phyloP scores from a whole-genome alignment of 2,113 vertebrate species.

The Hippoglossus stenolepis region DNA sequence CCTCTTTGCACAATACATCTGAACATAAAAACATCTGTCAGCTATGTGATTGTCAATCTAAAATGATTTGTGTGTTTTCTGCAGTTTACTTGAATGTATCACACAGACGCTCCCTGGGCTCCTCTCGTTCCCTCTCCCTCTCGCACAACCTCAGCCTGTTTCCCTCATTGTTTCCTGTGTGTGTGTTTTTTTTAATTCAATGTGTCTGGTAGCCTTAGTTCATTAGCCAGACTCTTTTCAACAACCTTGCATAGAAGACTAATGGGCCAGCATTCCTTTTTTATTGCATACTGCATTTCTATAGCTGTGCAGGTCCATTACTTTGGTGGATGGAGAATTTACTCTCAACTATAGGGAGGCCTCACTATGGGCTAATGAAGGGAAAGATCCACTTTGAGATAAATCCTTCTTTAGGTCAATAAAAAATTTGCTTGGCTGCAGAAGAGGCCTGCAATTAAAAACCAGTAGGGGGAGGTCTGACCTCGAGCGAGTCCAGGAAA shows the following conservation, averaged over 20 bases:
- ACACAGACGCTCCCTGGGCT: constrained; percentile 23
- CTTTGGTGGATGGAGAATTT: constrained; percentile 67
- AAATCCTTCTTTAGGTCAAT: constrained; percentile 73
- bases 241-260: constrained; percentile 72
- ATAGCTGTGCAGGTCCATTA: constrained; percentile 73
- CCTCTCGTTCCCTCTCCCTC: background rate
- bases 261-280: constrained; percentile 72
- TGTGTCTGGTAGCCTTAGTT: constrained; percentile 62
- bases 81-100: constrained; percentile 42
- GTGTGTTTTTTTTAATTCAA: background rate
- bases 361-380: constrained; percentile 64
- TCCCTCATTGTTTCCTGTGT: constrained; percentile 24
- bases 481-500: constrained; percentile 4
- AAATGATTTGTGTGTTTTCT: constrained; percentile 25
- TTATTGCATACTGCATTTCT: constrained; percentile 72
- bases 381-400: constrained; percentile 70
- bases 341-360: constrained; percentile 59
- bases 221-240: constrained; percentile 76
- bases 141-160: constrained; percentile 8
- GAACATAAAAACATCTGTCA: constrained; percentile 31
- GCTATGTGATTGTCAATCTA: constrained; percentile 37
- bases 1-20: constrained; percentile 19
- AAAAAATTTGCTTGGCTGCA: constrained; percentile 58
- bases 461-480: constrained; percentile 42
- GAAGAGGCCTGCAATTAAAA: constrained; percentile 58